These are phyloP conservation scores for Eolophus roseicapilla DNA, from an alignment of 2,113 vertebrate genomes.

Conservation along the genomic window DNA sequence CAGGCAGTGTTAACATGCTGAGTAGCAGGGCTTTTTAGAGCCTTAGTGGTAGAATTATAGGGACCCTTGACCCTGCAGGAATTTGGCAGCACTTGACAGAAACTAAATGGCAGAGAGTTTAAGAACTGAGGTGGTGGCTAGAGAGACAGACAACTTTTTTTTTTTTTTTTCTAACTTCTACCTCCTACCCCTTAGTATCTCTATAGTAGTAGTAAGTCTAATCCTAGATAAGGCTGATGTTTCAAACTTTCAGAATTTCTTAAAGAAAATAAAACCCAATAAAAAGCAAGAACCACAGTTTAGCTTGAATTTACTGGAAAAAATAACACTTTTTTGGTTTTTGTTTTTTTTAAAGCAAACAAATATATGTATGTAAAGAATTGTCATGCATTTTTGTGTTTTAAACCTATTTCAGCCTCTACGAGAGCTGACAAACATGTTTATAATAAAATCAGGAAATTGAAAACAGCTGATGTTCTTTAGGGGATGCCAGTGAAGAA, in stretches of 20 bases:
- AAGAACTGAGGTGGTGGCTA: not conserved
- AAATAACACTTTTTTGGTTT: not conserved
- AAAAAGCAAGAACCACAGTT: not conserved
- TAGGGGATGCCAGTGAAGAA: not conserved
- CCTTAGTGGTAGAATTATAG: not conserved
- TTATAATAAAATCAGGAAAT: not conserved
- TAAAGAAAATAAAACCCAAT: not conserved
- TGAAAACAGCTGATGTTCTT: not conserved
- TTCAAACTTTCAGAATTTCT: not conserved
- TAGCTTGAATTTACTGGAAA: not conserved
- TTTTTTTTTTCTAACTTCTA: rapidly evolving
- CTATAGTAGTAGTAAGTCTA: not conserved
- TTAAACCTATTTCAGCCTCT: not conserved
- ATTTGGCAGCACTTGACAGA: not conserved
- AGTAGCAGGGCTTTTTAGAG: not conserved
- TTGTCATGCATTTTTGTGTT: not conserved
- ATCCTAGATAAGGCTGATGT: not conserved
- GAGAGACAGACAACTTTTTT: not conserved
- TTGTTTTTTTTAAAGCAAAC: not conserved
- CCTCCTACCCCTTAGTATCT: not conserved
- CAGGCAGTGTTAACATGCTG: not conserved
- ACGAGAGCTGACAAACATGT: not conserved
- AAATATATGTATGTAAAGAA: not conserved
- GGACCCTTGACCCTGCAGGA: not conserved
- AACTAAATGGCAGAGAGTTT: not conserved